A percentile compares a stretch with the other conserved stretches of the same genome.
phyloP scores from a whole-genome alignment of 2,888 invertebrate genomes.

The Apamea anceps region DNA sequence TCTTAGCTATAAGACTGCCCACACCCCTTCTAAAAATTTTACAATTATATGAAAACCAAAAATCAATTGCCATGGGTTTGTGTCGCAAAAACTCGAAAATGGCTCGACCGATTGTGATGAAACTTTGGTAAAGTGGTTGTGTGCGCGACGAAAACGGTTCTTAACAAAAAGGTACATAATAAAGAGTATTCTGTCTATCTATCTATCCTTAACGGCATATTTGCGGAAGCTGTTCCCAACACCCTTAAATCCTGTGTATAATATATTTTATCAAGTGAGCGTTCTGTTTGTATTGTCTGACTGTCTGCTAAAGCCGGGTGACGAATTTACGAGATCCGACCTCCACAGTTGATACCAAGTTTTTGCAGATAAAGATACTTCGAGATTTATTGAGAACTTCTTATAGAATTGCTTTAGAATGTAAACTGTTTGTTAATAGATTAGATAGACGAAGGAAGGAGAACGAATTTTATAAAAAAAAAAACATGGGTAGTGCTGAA shows the following conservation, averaged over 20 bases:
- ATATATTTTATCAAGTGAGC: slow-evolving; percentile 39
- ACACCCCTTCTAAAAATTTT: neutral
- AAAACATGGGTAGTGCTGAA: neutral
- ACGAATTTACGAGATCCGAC: slow-evolving; percentile 76
- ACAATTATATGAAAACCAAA: neutral
- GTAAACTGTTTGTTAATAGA: slow-evolving; percentile 11
- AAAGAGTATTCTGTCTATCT: neutral
- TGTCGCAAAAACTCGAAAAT: too few species aligned
- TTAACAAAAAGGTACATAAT: neutral
- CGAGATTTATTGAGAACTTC: slow-evolving; percentile 29
- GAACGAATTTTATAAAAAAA: neutral
- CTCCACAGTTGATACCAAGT: slow-evolving; percentile 67
- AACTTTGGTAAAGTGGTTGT: too few species aligned
- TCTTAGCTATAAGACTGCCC: too few species aligned
- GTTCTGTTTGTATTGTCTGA: slow-evolving; percentile 40
- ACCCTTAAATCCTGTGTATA: neutral
- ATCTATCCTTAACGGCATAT: neutral
- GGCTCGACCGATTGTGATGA: too few species aligned
- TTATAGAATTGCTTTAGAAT: neutral
- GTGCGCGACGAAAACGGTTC: too few species aligned
- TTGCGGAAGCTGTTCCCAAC: neutral
- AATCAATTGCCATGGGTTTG: too few species aligned
- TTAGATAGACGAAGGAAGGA: neutral
- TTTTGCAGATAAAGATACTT: slow-evolving; percentile 57
- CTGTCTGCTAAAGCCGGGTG: slow-evolving; percentile 70